A percentile compares a stretch with the other conserved stretches of the same genome.
These are phyloP conservation scores for Sphecodes monilicornis DNA, from an alignment of 2,888 invertebrate genomes.

Conservation along the genomic window DNA sequence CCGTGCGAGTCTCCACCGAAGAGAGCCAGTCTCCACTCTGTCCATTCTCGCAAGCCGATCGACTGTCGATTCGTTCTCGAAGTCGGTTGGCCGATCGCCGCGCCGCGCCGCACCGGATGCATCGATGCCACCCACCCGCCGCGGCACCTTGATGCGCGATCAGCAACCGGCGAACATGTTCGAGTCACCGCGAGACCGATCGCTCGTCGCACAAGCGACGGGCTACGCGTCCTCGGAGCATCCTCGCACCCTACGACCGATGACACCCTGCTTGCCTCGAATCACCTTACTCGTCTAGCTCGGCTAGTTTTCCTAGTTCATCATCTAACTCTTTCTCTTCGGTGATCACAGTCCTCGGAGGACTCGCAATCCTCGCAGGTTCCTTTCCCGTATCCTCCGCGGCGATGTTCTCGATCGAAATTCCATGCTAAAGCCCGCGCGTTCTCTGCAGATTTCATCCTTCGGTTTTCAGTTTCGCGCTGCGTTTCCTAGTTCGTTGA, in stretches of 20 bases:
- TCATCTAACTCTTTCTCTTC: background rate
- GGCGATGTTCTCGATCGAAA: no score
- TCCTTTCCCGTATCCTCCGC: background rate
- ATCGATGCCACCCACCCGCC: constrained; percentile 12
- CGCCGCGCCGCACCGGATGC: background rate
- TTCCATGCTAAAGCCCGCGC: background rate
- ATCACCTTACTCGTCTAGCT: background rate
- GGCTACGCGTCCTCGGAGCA: background rate
- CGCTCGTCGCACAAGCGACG: constrained; percentile 33
- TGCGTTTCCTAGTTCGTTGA: background rate
- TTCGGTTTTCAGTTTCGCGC: background rate
- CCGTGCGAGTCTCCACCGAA: background rate
- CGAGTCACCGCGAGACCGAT: constrained; percentile 22
- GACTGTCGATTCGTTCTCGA: background rate
- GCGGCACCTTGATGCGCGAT: constrained; percentile 8
- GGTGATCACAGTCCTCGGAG: background rate
- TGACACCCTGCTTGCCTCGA: background rate
- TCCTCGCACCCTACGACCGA: background rate
- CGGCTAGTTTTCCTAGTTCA: background rate
- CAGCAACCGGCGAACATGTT: constrained; percentile 22
- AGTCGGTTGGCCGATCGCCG: background rate
- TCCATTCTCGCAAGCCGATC: background rate
- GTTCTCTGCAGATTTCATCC: background rate
- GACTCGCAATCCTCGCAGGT: background rate
- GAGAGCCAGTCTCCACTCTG: background rate